phyloP scores from a whole-genome alignment of 2,797 vertebrate genomes.

The Fringilla coelebs region DNA sequence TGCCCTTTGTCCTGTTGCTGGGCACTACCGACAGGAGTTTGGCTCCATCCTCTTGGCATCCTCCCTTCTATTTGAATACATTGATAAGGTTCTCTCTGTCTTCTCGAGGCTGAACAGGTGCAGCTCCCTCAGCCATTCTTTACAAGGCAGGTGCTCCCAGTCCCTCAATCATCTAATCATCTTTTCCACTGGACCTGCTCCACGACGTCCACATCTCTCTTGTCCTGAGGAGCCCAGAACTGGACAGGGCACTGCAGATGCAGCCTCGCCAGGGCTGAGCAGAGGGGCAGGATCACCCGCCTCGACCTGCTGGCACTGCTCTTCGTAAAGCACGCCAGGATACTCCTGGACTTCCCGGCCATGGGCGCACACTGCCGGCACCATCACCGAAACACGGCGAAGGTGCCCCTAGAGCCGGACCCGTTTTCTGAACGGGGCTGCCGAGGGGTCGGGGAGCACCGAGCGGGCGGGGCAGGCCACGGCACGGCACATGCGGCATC shows the following conservation, averaged over 20 bases:
- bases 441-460: rapidly evolving
- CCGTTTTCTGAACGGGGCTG: not conserved
- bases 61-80: not conserved
- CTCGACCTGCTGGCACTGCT: not conserved
- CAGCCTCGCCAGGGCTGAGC: not conserved
- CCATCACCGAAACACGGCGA: not conserved
- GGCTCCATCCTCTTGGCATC: not conserved
- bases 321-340: not conserved
- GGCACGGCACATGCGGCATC: not conserved
- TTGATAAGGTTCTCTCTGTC: not conserved
- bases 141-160: not conserved
- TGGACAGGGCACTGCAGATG: no score
- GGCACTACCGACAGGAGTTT: not conserved
- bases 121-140: not conserved
- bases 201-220: not conserved
- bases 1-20: not conserved
- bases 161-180: not conserved
- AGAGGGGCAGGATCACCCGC: not conserved
- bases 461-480: not conserved
- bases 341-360: not conserved
- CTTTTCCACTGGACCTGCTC: not conserved
- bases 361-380: not conserved
- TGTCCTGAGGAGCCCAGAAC: not conserved
- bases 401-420: no score
- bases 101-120: not conserved